These are phyloP conservation scores for Peromyscus maniculatus DNA, from an alignment of 2,113 vertebrate species.

Conservation along the genomic window DNA sequence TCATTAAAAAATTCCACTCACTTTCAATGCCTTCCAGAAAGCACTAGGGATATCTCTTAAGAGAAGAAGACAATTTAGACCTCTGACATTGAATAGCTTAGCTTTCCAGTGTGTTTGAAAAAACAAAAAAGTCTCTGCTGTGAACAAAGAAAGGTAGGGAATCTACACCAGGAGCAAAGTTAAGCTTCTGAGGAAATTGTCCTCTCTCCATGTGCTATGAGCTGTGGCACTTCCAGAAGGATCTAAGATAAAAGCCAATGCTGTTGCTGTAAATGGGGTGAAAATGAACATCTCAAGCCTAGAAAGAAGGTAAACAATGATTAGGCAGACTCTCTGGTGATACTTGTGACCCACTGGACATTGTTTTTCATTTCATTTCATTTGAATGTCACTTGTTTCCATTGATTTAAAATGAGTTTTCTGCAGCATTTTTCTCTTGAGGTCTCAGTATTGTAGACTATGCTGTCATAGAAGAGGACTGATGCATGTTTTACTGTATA, in stretches of 20 bases:
- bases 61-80: background rate
- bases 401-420: background rate
- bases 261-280: background rate
- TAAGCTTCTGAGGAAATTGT: background rate
- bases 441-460: background rate
- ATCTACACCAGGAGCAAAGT: background rate
- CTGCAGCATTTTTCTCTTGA: background rate
- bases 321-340: background rate
- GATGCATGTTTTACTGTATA: background rate
- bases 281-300: background rate
- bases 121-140: background rate
- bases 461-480: background rate
- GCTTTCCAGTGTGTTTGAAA: background rate
- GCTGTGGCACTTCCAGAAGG: background rate
- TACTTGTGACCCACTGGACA: background rate
- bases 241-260: background rate
- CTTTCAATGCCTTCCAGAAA: constrained; percentile 37
- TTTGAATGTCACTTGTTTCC: background rate
- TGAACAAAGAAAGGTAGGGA: constrained; percentile 31
- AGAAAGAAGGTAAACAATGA: background rate
- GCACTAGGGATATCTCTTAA: background rate
- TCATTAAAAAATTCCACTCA: constrained; percentile 62
- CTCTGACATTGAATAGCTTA: constrained; percentile 4
- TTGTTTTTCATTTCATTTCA: background rate
- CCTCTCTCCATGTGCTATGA: background rate